Evolutionary conservation across 2,797 vertebrate genomes (phyloP).

Genomic region (Thaleichthys pacificus): DNA sequence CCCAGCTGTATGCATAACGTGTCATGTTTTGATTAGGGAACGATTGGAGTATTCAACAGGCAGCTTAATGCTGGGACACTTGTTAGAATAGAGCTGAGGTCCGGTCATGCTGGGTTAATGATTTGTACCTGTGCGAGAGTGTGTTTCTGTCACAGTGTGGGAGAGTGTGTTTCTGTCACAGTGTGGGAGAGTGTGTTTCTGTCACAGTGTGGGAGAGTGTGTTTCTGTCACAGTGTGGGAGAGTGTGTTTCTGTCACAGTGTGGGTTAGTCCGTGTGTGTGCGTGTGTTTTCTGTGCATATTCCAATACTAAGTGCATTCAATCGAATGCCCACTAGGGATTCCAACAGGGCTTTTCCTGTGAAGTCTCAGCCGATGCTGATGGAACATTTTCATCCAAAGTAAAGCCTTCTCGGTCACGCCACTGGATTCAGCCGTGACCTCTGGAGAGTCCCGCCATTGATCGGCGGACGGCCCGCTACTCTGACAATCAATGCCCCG

Average conservation of each 20-base stretch:
- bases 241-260: background rate
- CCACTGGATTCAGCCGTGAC: constrained; percentile 38
- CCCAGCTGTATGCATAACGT: constrained; percentile 47
- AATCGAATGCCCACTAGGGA: constrained; percentile 9
- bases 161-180: no score
- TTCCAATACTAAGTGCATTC: background rate
- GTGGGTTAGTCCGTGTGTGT: no score
- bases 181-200: no score
- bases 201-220: no score
- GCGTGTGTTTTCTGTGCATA: background rate
- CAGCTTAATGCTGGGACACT: constrained; percentile 29
- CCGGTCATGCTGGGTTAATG: constrained; percentile 27
- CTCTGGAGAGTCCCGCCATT: constrained; percentile 33
- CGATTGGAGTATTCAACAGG: constrained; percentile 53
- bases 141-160: background rate
- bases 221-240: no score
- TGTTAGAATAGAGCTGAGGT: constrained; percentile 24
- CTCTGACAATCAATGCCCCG: background rate
- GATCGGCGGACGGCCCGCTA: background rate
- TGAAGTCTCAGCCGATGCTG: constrained; percentile 17
- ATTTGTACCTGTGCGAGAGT: constrained; percentile 2
- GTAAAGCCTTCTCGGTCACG: constrained; percentile 35
- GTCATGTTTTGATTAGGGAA: constrained; percentile 55
- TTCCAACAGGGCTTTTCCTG: constrained; percentile 3
- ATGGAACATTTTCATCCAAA: constrained; percentile 40